Evolutionary conservation across 1,140 invertebrate genomes (phyloP).

Genomic region (Thalassaphorura encarpata): DNA sequence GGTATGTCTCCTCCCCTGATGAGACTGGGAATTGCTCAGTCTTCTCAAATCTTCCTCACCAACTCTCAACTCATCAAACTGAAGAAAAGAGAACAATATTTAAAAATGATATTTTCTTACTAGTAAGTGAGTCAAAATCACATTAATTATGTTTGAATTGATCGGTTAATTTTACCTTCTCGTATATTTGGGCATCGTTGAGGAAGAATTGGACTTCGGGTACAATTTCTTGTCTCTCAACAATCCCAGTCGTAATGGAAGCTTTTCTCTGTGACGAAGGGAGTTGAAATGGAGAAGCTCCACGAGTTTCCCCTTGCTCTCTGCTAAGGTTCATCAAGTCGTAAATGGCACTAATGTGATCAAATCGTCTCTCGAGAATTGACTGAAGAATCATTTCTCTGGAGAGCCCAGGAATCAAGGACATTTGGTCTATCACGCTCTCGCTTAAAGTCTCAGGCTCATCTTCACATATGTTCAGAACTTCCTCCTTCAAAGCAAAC

Average conservation of each 20-base stretch:
- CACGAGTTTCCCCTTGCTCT: constrained; percentile 41
- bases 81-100: too few species aligned
- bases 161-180: constrained; percentile 52
- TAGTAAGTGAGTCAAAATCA: background rate
- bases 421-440: constrained; percentile 67
- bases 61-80: constrained; percentile 32
- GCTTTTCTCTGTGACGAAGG: constrained; percentile 45
- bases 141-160: too few species aligned
- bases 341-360: constrained; percentile 95
- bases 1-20: constrained; percentile 33
- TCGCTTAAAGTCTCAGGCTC: constrained; percentile 41
- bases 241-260: constrained; percentile 53
- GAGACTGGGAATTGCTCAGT: constrained; percentile 33
- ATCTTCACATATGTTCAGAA: constrained; percentile 2
- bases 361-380: constrained; percentile 76
- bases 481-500: constrained; percentile 3
- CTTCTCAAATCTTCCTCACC: constrained; percentile 24
- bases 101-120: background rate
- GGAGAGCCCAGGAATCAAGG: constrained; percentile 63
- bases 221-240: constrained; percentile 23
- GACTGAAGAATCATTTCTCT: constrained; percentile 63
- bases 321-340: constrained; percentile 77
- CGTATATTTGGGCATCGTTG: constrained; percentile 50
- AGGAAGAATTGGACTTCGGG: constrained; percentile 38
- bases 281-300: constrained; percentile 37